These are phyloP conservation scores for Drosophila neocordata DNA, from an alignment of 1,140 invertebrate species.

Conservation along the genomic window DNA sequence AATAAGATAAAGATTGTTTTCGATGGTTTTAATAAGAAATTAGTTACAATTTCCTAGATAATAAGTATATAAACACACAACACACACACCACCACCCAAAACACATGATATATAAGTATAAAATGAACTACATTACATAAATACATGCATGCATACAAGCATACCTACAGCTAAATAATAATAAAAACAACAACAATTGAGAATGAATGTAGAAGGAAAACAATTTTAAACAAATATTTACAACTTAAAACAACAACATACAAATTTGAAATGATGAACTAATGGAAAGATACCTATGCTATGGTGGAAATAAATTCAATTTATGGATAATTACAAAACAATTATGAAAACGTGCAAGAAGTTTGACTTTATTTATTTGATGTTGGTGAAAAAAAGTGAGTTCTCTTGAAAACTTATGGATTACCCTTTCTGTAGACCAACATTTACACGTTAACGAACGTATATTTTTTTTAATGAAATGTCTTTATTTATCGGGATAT, in stretches of 20 bases:
- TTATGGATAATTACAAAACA: slow-evolving; percentile 73
- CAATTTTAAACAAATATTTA: slow-evolving; percentile 73
- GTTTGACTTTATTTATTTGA: too few species aligned
- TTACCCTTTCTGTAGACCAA: too few species aligned
- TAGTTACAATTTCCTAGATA: slow-evolving; percentile 75
- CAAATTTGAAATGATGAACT: slow-evolving; percentile 72
- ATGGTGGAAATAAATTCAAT: slow-evolving; percentile 79
- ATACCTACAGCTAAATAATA: slow-evolving; percentile 43
- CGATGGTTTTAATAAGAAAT: slow-evolving; percentile 72
- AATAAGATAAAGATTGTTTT: slow-evolving; percentile 59
- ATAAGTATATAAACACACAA: slow-evolving; percentile 58
- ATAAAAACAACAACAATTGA: slow-evolving; percentile 42
- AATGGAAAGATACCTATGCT: slow-evolving; percentile 68
- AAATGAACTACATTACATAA: slow-evolving; percentile 64
- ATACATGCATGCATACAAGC: slow-evolving; percentile 26
- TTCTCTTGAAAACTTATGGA: neutral
- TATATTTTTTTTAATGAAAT: too few species aligned
- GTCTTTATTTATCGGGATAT: too few species aligned
- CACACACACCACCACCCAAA: slow-evolving; percentile 17
- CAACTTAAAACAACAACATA: slow-evolving; percentile 62
- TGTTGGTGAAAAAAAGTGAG: neutral
- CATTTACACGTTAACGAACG: too few species aligned
- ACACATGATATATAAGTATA: slow-evolving; percentile 56
- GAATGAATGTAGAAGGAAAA: slow-evolving; percentile 42
- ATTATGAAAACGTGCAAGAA: slow-evolving; percentile 4